A percentile compares a stretch with the other conserved stretches of the same genome.
phyloP scores from a whole-genome alignment of 2,797 vertebrate genomes.

The Notoglanidium macrostoma region DNA sequence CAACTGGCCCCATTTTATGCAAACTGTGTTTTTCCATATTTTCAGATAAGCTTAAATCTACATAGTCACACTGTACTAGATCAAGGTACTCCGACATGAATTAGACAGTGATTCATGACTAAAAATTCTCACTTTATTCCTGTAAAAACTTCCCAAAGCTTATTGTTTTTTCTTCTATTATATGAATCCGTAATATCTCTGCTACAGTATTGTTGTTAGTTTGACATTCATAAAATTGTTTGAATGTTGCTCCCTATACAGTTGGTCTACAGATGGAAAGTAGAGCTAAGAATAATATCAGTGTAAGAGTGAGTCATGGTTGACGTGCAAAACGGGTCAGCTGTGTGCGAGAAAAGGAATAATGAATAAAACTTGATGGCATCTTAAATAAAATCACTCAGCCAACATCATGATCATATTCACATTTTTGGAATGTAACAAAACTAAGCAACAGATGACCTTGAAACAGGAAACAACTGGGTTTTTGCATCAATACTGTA shows the following conservation, averaged over 20 bases:
- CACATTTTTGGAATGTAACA: neutral
- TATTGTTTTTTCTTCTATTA: neutral
- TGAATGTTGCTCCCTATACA: neutral
- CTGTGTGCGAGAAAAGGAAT: neutral
- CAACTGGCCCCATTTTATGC: neutral
- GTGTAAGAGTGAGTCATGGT: conserved; percentile 15
- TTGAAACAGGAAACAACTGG: neutral
- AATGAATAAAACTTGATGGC: neutral
- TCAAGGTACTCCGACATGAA: neutral
- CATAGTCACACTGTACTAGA: neutral
- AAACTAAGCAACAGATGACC: neutral
- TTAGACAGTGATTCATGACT: neutral
- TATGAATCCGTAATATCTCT: neutral
- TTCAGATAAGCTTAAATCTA: neutral
- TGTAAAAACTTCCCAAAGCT: neutral
- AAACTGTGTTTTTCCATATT: neutral
- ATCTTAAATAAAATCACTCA: neutral
- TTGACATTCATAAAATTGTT: neutral
- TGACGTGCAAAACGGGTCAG: neutral
- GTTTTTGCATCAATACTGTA: neutral
- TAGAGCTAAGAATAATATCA: neutral
- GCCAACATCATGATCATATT: neutral
- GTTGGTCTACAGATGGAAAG: neutral
- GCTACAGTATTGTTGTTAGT: neutral
- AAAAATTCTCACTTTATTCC: neutral